These are phyloP conservation scores for Xylota sylvarum DNA, from an alignment of 2,888 invertebrate species.

Conservation along the genomic window DNA sequence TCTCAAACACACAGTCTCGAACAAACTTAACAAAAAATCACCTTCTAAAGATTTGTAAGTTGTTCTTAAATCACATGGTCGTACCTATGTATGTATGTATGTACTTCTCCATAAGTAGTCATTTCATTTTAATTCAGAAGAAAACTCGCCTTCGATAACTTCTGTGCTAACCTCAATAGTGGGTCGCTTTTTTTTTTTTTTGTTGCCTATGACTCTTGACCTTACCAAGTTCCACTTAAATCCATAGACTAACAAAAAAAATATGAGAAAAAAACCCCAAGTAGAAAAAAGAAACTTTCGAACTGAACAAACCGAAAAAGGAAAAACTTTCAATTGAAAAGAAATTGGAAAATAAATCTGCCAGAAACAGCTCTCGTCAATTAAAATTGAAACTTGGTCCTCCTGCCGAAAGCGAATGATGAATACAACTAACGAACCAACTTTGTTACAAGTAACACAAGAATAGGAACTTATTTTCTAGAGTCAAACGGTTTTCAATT, in stretches of 20 bases:
- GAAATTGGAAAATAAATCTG: constrained; percentile 60
- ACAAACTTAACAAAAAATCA: background rate
- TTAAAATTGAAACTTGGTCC: constrained; percentile 72
- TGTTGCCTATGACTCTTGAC: constrained; percentile 37
- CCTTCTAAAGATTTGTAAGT: background rate
- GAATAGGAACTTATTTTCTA: constrained; percentile 42
- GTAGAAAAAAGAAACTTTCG: constrained; percentile 35
- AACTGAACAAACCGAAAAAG: constrained; percentile 51
- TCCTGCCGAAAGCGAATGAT: constrained; percentile 27
- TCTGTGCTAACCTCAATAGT: constrained; percentile 34
- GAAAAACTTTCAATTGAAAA: constrained; percentile 61
- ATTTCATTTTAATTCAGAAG: constrained; percentile 15
- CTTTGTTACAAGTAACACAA: constrained; percentile 55
- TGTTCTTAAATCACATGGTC: background rate
- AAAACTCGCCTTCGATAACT: constrained; percentile 4
- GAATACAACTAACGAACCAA: constrained; percentile 46
- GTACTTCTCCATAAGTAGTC: background rate
- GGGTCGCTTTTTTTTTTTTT: constrained; percentile 25
- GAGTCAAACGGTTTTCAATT: constrained; percentile 50
- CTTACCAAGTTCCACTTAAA: constrained; percentile 38
- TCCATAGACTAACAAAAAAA: constrained; percentile 21
- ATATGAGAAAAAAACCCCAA: constrained; percentile 1
- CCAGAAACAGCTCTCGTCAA: constrained; percentile 70
- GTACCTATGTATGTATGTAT: too few relatives aligned
- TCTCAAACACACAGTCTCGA: too few relatives aligned